Percentiles rank a stretch among this genome's conserved stretches.
Conservation (phyloP, 2,797 vertebrate genomes). For the Steatocranus sp. region DNA sequence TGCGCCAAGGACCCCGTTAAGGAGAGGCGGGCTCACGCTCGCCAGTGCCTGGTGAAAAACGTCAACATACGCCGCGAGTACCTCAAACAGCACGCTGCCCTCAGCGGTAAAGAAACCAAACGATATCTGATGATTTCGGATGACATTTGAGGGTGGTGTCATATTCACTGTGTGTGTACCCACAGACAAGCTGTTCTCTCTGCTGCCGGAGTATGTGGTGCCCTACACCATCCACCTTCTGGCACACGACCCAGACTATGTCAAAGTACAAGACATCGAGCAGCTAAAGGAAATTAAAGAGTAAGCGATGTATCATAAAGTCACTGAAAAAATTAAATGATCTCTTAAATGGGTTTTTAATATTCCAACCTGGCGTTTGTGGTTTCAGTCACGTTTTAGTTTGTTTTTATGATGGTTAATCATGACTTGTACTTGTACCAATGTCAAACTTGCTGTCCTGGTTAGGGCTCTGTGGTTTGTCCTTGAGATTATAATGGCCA, state of each 20-base stretch:
- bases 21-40: constrained; percentile 92
- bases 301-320: constrained; percentile 76
- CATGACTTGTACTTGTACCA: neutral
- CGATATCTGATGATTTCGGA: neutral
- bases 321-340: neutral
- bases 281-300: constrained; percentile 99
- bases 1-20: constrained; percentile 98
- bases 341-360: neutral
- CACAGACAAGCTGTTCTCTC: constrained; percentile 92
- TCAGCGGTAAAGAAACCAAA: constrained; percentile 84
- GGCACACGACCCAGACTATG: constrained; percentile 96
- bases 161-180: constrained; percentile 18
- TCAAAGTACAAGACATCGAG: constrained; percentile 96
- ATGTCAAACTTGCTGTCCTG: neutral
- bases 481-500: constrained; percentile 96
- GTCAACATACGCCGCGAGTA: constrained; percentile 95
- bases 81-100: constrained; percentile 94
- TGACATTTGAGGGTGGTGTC: neutral
- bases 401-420: neutral
- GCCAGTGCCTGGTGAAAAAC: constrained; percentile 96
- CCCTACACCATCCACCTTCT: constrained; percentile 97
- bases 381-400: neutral
- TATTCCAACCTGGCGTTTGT: neutral
- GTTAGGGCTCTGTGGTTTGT: constrained; percentile 95
- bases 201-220: constrained; percentile 97